Base-by-base conservation (phyloP, 2,888 invertebrate genomes). In the Leucophora obtusa region DNA sequence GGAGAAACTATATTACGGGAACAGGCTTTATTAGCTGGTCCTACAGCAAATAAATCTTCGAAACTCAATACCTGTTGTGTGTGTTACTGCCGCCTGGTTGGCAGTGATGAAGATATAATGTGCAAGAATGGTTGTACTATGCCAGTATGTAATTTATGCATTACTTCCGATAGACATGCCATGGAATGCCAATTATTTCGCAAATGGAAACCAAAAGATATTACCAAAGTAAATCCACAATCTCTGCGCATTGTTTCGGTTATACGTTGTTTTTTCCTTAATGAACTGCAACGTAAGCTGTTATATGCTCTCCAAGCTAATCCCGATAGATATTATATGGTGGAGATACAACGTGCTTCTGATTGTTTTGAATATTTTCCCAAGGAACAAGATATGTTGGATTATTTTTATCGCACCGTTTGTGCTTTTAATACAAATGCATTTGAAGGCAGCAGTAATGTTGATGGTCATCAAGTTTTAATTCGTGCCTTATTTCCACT, bases 1-100 rank as follows among this genome's bases (percentile, higher is more conserved):
- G 95, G 95, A 33, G 95, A 95, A 88, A 89, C 94, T 53, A 92
- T 96, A 38, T 95, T 94, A 85, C 91, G 92, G 9, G 96, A 96
- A 87, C 92, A 90, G 69, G 94, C 96, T 0, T 88, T 96, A 51
- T 91, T 96, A 70, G 89, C 93, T 63, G 96, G 96, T 0, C 95
- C 95, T 0, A 92, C 94, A 38, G 91, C 92, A 58, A 91, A 92
- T 71, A 88, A 89, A 28, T 89, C 89, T 59, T 87, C 92, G 15
- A 92, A 92, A 72, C 66, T 89, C 47, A 91, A 93, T 84, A 92
- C 92, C 73, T 95, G 95, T 88, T 92, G 93, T 0, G 91, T 92
- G 65, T 96, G 95, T 87, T 92, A 92, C 84, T 92, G 91, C 83
- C 88, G 89, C 51, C 87, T 92, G 14, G 82, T 91, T 21, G 84